Conservation (phyloP, 2,113 vertebrate genomes). For the Malurus melanocephalus region DNA sequence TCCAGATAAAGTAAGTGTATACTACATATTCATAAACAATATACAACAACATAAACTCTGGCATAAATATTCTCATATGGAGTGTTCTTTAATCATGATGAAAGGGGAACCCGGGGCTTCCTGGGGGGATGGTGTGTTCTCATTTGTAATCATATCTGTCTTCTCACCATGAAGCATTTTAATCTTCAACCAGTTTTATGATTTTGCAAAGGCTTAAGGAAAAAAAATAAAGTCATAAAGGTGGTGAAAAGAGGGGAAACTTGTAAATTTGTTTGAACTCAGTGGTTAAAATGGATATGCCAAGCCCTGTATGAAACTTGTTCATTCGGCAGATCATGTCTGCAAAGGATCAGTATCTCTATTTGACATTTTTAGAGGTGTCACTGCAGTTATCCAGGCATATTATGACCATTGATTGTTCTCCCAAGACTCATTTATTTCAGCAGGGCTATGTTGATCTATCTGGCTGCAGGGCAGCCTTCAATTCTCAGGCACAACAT, state of each 20-base stretch:
- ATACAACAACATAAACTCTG: background rate
- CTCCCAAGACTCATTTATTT: constrained; percentile 36
- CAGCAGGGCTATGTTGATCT: background rate
- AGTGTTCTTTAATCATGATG: background rate
- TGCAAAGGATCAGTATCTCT: constrained; percentile 9
- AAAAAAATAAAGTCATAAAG: background rate
- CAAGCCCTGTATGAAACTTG: background rate
- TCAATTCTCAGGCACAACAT: background rate
- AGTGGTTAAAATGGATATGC: constrained; percentile 17
- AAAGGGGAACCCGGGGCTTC: background rate
- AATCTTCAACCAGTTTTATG: constrained; percentile 17
- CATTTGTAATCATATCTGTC: constrained; percentile 39
- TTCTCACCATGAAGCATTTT: constrained; percentile 4
- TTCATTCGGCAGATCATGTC: background rate
- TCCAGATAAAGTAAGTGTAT: constrained; percentile 1
- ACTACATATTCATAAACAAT: constrained; percentile 16
- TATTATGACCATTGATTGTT: constrained; percentile 2
- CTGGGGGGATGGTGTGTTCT: background rate
- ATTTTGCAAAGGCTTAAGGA: constrained; percentile 27
- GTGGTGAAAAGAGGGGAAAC: background rate
- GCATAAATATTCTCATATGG: background rate
- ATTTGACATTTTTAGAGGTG: constrained; percentile 25
- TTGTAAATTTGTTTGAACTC: background rate
- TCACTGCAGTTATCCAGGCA: constrained; percentile 15
- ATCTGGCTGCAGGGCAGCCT: background rate